Evolutionary conservation across 2,113 vertebrate species (phyloP).

Genomic region (Girardinichthys multiradiatus): DNA sequence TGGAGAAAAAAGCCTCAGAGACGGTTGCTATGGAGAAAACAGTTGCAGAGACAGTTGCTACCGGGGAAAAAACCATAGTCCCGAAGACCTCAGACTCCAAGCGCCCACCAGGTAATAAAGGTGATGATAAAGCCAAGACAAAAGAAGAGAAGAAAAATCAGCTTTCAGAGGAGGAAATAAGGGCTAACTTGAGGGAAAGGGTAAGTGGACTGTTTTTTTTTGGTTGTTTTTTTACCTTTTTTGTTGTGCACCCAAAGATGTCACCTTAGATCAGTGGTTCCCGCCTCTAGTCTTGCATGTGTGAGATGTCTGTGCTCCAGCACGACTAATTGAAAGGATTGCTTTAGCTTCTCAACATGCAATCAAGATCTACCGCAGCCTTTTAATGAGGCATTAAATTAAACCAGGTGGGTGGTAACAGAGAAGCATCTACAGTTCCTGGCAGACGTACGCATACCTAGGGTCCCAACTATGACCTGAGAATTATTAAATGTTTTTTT

Average conservation of each 20-base stretch:
- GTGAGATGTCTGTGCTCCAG: no score
- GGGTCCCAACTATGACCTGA: no score
- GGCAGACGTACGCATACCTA: no score
- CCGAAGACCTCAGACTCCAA: background rate
- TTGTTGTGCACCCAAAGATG: background rate
- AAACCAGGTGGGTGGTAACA: no score
- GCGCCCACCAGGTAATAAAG: background rate
- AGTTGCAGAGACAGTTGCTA: background rate
- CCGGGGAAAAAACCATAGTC: no score
- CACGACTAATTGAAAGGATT: no score
- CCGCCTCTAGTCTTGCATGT: background rate
- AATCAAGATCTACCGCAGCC: no score
- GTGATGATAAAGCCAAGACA: no score
- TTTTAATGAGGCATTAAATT: no score
- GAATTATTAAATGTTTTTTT: no score
- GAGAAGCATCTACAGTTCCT: no score
- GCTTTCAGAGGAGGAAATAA: slow-evolving; percentile 56
- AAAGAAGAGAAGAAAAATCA: background rate
- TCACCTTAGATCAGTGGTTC: background rate
- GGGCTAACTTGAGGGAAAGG: slow-evolving; percentile 56
- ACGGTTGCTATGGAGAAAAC: background rate
- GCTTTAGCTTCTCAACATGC: no score
- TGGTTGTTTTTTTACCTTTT: background rate
- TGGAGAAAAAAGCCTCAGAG: background rate
- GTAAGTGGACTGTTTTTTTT: slow-evolving; percentile 30